A percentile compares a stretch with the other conserved stretches of the same genome.
Evolutionary conservation across 2,113 vertebrate genomes (phyloP).

Genomic region (Aphelocoma coerulescens): DNA sequence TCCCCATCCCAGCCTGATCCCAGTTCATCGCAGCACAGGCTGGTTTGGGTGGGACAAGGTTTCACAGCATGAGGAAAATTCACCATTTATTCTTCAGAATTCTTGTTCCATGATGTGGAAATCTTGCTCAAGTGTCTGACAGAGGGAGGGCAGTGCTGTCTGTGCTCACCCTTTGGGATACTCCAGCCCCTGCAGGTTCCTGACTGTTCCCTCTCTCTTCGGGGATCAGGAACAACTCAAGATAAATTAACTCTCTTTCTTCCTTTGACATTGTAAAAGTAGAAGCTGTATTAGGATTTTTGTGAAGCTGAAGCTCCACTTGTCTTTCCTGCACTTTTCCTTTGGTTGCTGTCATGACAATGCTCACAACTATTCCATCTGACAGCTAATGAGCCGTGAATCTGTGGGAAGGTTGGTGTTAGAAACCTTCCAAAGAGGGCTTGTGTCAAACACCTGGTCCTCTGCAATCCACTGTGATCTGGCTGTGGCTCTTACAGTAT

Average conservation of each 20-base stretch:
- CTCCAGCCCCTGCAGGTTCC: not conserved
- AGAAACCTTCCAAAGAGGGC: not conserved
- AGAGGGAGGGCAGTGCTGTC: not conserved
- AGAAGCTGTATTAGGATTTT: not conserved
- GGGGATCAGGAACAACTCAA: not conserved
- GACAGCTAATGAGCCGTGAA: not conserved
- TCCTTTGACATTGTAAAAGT: not conserved
- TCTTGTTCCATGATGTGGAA: not conserved
- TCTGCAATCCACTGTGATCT: not conserved
- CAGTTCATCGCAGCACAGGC: accelerated
- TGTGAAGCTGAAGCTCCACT: not conserved
- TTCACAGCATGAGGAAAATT: not conserved
- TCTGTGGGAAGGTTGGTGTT: not conserved
- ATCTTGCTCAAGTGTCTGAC: accelerated
- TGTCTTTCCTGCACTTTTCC: not conserved
- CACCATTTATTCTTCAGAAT: not conserved
- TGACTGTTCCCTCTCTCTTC: not conserved
- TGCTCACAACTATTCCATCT: not conserved
- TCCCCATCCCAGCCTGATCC: not conserved
- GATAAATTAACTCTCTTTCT: not conserved
- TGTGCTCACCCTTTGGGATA: not conserved
- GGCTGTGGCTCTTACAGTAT: not conserved
- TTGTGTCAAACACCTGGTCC: not conserved
- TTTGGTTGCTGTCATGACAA: not conserved
- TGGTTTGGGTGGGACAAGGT: not conserved